Conservation (phyloP, 2,113 vertebrate species). For the Helogale parvula region DNA sequence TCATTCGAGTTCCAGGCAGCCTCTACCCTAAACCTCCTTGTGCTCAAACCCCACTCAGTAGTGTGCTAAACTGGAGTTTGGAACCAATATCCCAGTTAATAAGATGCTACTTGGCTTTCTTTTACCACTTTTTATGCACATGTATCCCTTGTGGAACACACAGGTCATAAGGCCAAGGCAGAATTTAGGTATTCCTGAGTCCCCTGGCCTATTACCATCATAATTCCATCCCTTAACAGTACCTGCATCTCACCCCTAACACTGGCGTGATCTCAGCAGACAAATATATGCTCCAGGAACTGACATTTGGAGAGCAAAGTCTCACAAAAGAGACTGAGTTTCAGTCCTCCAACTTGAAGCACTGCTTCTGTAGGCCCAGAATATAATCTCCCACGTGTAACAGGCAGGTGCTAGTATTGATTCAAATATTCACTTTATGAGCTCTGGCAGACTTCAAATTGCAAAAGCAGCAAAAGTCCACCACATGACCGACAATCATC, state of each 20-base stretch:
- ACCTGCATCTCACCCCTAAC: not conserved
- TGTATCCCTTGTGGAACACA: not conserved
- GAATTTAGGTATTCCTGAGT: not conserved
- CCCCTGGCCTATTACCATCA: not conserved
- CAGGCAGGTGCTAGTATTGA: not conserved
- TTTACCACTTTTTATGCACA: not conserved
- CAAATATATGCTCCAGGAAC: not conserved
- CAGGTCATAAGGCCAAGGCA: not conserved
- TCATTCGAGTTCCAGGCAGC: not conserved
- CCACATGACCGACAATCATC: not conserved
- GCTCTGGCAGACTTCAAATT: not conserved
- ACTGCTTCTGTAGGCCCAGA: not conserved
- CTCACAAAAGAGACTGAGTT: not conserved
- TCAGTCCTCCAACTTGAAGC: not conserved
- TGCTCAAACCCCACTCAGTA: not conserved
- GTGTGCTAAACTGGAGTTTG: not conserved
- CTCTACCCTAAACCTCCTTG: conserved; percentile 25
- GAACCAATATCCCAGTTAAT: not conserved
- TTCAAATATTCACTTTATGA: conserved; percentile 30
- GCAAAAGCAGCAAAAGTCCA: not conserved
- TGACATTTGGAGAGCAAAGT: not conserved
- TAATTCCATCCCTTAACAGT: conserved; percentile 4
- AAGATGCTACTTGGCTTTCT: conserved; percentile 25
- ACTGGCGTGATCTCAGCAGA: not conserved
- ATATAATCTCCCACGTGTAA: not conserved